Evolutionary conservation across 1,140 invertebrate species (phyloP).

Genomic region (Antheraea pernyi): DNA sequence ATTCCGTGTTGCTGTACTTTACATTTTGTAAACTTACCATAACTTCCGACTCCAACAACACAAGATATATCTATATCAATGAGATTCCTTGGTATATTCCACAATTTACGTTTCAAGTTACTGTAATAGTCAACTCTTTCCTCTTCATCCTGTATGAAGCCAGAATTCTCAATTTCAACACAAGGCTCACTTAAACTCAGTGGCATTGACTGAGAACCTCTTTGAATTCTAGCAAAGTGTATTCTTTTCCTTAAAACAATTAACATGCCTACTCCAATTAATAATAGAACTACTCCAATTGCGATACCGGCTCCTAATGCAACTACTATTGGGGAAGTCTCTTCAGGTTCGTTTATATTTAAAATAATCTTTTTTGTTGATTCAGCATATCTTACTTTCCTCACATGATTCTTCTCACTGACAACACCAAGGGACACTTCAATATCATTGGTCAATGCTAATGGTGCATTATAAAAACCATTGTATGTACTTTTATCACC

Average conservation of each 20-base stretch:
- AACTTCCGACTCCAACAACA: conserved; percentile 86
- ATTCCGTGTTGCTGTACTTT: conserved; percentile 81
- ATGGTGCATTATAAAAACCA: conserved; percentile 88
- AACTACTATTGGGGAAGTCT: conserved; percentile 68
- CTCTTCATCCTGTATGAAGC: conserved; percentile 87
- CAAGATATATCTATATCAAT: conserved; percentile 84
- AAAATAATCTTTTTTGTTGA: conserved; percentile 74
- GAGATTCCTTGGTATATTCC: conserved; percentile 85
- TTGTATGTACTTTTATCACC: conserved; percentile 88
- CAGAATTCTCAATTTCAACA: conserved; percentile 82
- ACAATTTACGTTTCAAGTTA: conserved; percentile 86
- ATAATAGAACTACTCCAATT: conserved; percentile 67
- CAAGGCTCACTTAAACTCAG: conserved; percentile 77
- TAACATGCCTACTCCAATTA: conserved; percentile 66
- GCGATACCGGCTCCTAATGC: conserved; percentile 70
- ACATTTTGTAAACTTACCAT: conserved; percentile 86
- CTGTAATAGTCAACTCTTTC: conserved; percentile 85
- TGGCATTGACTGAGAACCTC: conserved; percentile 72
- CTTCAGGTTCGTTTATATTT: conserved; percentile 71
- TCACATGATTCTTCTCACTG: conserved; percentile 83
- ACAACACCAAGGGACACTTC: conserved; percentile 87
- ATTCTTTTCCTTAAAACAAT: conserved; percentile 69
- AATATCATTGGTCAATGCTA: conserved; percentile 82
- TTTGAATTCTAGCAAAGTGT: conserved; percentile 53
- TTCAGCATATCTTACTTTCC: conserved; percentile 84